Percentiles rank a stretch among this genome's conserved stretches.
Conservation (phyloP, 2,888 invertebrate genomes). For the Drosophila monieri region DNA sequence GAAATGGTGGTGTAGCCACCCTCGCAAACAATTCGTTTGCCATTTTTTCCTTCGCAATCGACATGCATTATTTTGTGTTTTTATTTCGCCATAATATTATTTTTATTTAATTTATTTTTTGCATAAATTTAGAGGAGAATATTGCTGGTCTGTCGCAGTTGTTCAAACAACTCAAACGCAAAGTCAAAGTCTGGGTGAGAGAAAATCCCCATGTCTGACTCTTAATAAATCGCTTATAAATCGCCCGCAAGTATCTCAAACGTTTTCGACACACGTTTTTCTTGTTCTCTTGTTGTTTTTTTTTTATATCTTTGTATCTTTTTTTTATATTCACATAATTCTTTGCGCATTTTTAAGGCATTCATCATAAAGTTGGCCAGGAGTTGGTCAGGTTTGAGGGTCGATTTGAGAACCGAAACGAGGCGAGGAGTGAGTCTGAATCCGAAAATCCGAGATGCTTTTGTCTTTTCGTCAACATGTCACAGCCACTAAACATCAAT, state of each 20-base stretch:
- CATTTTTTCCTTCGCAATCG: conserved; percentile 52
- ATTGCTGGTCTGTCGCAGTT: conserved; percentile 49
- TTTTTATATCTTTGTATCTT: conserved; percentile 24
- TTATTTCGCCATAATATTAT: conserved; percentile 20
- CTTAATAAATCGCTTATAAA: conserved; percentile 66
- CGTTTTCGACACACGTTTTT: conserved; percentile 60
- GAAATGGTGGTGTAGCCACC: conserved; percentile 16
- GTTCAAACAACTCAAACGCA: conserved; percentile 55
- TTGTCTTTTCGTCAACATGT: conserved; percentile 71
- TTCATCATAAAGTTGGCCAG: conserved; percentile 57
- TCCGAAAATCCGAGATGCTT: conserved; percentile 47
- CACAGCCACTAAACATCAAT: conserved; percentile 64
- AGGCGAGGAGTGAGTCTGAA: conserved; percentile 21
- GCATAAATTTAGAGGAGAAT: conserved; percentile 37
- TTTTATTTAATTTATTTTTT: conserved; percentile 23
- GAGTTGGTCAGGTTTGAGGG: conserved; percentile 11
- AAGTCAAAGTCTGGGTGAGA: conserved; percentile 27
- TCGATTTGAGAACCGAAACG: conserved; percentile 1
- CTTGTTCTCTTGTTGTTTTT: conserved; percentile 28
- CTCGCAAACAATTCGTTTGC: conserved; percentile 54
- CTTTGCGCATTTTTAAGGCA: conserved; percentile 60
- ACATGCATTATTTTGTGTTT: conserved; percentile 21
- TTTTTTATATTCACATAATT: conserved; percentile 32
- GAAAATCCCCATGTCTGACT: conserved; percentile 31
- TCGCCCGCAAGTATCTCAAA: conserved; percentile 59